phyloP scores from a whole-genome alignment of 2,113 vertebrate species.

The Paramormyrops kingsleyae region DNA sequence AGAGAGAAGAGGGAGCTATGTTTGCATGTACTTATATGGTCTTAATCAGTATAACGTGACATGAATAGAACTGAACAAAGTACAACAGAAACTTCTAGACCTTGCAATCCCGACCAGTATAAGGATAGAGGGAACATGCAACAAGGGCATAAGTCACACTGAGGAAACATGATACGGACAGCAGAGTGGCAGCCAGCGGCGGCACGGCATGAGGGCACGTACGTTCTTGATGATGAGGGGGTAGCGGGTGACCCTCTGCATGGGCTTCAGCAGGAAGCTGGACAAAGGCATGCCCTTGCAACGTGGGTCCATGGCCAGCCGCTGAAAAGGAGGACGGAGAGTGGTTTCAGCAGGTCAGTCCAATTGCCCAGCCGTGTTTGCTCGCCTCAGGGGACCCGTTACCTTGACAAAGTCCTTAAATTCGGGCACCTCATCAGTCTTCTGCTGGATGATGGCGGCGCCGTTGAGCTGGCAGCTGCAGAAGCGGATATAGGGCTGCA shows the following conservation, averaged over 20 bases:
- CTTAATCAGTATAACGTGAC: not conserved
- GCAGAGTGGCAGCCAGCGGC: not conserved
- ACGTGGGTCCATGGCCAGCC: slow-evolving; percentile 91
- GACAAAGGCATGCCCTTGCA: slow-evolving; percentile 98
- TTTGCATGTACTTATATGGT: not conserved
- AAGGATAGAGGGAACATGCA: not conserved
- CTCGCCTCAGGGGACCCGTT: slow-evolving; percentile 1
- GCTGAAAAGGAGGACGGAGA: slow-evolving; percentile 56
- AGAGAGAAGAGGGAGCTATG: not conserved
- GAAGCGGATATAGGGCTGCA: slow-evolving; percentile 98
- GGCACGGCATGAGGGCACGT: not conserved
- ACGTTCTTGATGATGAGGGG: slow-evolving; percentile 17
- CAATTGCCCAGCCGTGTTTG: not conserved
- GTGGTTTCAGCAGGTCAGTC: not conserved
- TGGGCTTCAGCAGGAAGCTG: slow-evolving; percentile 95
- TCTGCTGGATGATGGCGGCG: slow-evolving; percentile 93
- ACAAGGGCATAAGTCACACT: not conserved
- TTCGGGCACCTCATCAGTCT: slow-evolving; percentile 87
- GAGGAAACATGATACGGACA: not conserved
- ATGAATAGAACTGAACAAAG: not conserved
- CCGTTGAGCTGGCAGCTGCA: slow-evolving; percentile 97
- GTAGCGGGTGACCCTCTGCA: slow-evolving; percentile 64
- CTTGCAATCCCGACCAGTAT: not conserved
- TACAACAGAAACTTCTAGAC: not conserved
- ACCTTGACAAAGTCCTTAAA: slow-evolving; percentile 98